These are phyloP conservation scores for Catocala fraxini DNA, from an alignment of 2,888 invertebrate species.

Conservation along the genomic window DNA sequence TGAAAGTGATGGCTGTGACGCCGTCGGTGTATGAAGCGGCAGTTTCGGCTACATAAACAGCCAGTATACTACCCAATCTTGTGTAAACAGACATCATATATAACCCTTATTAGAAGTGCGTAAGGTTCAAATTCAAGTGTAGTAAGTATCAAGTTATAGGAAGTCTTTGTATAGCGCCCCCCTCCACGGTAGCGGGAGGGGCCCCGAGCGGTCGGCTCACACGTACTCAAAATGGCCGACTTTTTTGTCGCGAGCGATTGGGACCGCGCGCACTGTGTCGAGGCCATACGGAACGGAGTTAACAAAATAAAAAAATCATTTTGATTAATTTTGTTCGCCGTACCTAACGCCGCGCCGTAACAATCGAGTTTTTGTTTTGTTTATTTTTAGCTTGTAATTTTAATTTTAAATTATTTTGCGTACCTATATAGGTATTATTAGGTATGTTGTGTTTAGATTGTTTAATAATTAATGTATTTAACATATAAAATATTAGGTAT, in stretches of 20 bases:
- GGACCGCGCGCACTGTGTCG: slow-evolving; percentile 44
- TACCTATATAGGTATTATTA: too few species aligned
- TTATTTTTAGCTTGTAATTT: not conserved
- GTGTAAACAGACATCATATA: slow-evolving; percentile 41
- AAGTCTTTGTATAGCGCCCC: slow-evolving; percentile 71
- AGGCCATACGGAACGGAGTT: slow-evolving; percentile 33
- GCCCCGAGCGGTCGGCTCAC: slow-evolving; percentile 74
- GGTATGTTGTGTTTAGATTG: too few species aligned
- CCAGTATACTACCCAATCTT: slow-evolving; percentile 77
- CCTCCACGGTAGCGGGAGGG: slow-evolving; percentile 71
- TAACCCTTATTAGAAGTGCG: slow-evolving; percentile 39
- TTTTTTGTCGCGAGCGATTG: slow-evolving; percentile 64
- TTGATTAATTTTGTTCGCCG: not conserved
- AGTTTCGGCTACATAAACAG: slow-evolving; percentile 88
- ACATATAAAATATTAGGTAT: too few species aligned
- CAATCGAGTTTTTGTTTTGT: not conserved
- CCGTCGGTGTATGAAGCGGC: slow-evolving; percentile 87
- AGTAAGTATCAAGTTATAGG: slow-evolving; percentile 52
- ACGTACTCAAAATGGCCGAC: slow-evolving; percentile 83
- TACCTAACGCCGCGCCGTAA: too few species aligned
- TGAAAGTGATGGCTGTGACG: slow-evolving; percentile 86
- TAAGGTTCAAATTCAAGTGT: slow-evolving; percentile 56
- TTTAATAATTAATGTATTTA: not conserved
- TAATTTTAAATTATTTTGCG: too few species aligned
- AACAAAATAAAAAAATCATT: slow-evolving; percentile 31